These are phyloP conservation scores for Dolichopus griseipennis DNA, from an alignment of 2,888 invertebrate genomes.

Conservation along the genomic window DNA sequence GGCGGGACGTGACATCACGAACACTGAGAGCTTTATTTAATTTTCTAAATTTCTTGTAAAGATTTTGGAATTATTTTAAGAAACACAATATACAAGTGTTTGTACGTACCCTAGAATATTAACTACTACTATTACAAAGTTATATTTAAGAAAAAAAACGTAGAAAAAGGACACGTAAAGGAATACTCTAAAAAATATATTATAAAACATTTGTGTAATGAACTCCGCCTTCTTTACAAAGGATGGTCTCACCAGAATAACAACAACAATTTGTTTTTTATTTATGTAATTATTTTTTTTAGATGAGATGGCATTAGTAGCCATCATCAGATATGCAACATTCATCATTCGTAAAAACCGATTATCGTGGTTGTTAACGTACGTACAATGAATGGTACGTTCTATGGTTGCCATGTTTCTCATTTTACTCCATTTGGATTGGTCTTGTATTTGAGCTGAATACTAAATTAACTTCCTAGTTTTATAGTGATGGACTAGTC, in stretches of 20 bases:
- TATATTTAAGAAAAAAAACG: too few species aligned
- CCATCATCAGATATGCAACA: conserved; percentile 3
- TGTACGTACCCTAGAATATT: too few species aligned
- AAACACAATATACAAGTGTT: too few species aligned
- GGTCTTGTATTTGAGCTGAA: background rate
- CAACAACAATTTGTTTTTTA: too few species aligned
- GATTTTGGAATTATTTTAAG: too few species aligned
- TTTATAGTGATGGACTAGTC: background rate
- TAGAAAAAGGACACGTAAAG: too few species aligned
- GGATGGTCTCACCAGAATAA: too few species aligned
- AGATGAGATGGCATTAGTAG: background rate
- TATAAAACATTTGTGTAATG: too few species aligned
- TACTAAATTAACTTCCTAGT: background rate
- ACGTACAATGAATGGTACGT: background rate
- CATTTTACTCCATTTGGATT: background rate
- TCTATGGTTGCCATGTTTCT: background rate
- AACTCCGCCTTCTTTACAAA: background rate
- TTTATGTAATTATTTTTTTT: too few species aligned
- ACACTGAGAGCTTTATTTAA: conserved; percentile 9
- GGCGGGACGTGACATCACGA: conserved; percentile 24
- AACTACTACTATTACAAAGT: too few species aligned
- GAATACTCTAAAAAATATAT: too few species aligned
- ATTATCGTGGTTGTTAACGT: background rate
- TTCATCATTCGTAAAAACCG: background rate
- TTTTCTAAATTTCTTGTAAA: background rate